phyloP scores from a whole-genome alignment of 2,888 invertebrate genomes.

The Acleris literana region DNA sequence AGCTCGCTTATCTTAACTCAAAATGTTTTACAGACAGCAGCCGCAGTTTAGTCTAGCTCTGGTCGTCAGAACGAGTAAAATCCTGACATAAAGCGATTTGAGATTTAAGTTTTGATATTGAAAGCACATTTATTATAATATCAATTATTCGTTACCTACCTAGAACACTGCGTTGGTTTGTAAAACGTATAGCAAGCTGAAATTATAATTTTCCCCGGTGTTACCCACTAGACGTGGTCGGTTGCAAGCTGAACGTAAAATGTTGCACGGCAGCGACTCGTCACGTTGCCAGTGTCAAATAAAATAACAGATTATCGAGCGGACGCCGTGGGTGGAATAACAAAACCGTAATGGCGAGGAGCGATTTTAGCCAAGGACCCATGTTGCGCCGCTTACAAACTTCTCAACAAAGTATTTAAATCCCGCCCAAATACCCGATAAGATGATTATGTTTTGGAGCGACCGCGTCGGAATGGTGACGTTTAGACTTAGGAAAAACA shows the following conservation, averaged over 20 bases:
- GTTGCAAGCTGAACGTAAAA: slow-evolving; percentile 48
- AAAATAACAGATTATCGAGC: slow-evolving; percentile 70
- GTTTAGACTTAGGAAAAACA: slow-evolving; percentile 5
- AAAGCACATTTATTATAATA: neutral
- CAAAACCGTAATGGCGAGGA: slow-evolving; percentile 53
- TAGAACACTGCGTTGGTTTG: slow-evolving; percentile 1
- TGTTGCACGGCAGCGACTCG: slow-evolving; percentile 54
- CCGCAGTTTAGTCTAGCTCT: neutral
- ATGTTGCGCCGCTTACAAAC: slow-evolving; percentile 54
- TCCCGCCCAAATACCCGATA: slow-evolving; percentile 38
- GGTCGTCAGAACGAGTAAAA: neutral
- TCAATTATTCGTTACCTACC: slow-evolving; percentile 11
- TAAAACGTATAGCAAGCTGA: slow-evolving; percentile 8
- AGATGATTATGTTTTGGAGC: slow-evolving; percentile 20
- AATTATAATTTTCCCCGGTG: slow-evolving; percentile 26
- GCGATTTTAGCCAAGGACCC: slow-evolving; percentile 53
- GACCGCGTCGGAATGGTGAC: slow-evolving; percentile 11
- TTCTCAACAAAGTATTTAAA: slow-evolving; percentile 55
- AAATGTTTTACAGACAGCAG: neutral
- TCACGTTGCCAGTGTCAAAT: slow-evolving; percentile 60
- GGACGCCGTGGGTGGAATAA: slow-evolving; percentile 57
- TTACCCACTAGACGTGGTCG: slow-evolving; percentile 29
- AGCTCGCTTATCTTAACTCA: slow-evolving; percentile 27
- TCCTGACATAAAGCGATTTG: neutral
- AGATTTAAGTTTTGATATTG: no score